A percentile compares a stretch with the other conserved stretches of the same genome.
Evolutionary conservation across 2,888 invertebrate genomes (phyloP).

Genomic region (Scaptomyza caliginosa): DNA sequence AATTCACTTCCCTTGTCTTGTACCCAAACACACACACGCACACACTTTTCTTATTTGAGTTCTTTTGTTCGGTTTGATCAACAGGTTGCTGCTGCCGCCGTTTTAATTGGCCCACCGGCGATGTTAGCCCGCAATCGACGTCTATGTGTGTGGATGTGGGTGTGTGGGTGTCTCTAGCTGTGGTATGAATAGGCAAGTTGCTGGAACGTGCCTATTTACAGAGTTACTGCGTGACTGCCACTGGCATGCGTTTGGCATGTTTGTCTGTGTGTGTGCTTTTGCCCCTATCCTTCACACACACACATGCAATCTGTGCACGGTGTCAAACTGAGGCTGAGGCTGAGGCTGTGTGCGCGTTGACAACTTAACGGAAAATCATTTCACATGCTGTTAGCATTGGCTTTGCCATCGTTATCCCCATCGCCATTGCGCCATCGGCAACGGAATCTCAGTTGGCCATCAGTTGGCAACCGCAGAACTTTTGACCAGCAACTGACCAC

Average conservation of each 20-base stretch:
- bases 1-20: background rate
- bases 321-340: slow-evolving; percentile 22
- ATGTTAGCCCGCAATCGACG: slow-evolving; percentile 5
- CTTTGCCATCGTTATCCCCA: background rate
- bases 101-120: slow-evolving; percentile 36
- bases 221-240: background rate
- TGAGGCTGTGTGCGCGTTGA: slow-evolving; percentile 39
- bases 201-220: background rate
- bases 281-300: background rate
- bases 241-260: slow-evolving; percentile 10
- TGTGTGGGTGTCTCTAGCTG: slow-evolving; percentile 7
- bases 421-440: background rate
- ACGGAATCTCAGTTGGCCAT: background rate
- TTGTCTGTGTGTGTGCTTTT: slow-evolving; percentile 3
- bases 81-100: slow-evolving; percentile 45
- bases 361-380: slow-evolving; percentile 68
- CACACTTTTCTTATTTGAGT: slow-evolving; percentile 1
- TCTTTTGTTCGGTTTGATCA: slow-evolving; percentile 30
- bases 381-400: slow-evolving; percentile 45
- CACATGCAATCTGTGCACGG: slow-evolving; percentile 6
- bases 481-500: slow-evolving; percentile 23
- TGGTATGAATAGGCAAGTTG: background rate
- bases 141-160: background rate
- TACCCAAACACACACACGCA: background rate
- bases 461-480: slow-evolving; percentile 20